Conservation (phyloP, 2,888 invertebrate genomes). For the Cosmorhoe ocellata region DNA sequence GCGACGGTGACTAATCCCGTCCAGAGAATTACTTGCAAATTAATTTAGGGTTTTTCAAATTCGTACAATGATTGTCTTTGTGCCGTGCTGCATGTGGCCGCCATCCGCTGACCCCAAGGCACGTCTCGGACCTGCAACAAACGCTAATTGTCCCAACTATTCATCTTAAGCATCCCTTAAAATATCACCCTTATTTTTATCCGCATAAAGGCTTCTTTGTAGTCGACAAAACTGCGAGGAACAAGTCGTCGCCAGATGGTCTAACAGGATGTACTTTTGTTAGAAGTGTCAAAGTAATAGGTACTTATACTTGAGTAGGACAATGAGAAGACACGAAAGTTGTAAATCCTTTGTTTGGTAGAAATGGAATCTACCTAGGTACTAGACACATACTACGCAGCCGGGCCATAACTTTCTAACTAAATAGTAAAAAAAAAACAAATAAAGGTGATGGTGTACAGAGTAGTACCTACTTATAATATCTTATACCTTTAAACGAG, state of each 20-base stretch:
- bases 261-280: constrained; percentile 54
- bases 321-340: constrained; percentile 44
- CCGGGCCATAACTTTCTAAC: too few relatives aligned
- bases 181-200: constrained; percentile 16
- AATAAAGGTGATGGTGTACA: too few relatives aligned
- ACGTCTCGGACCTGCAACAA: constrained; percentile 53
- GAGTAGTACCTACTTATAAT: too few relatives aligned
- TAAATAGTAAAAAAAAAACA: too few relatives aligned
- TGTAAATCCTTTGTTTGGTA: constrained; percentile 49
- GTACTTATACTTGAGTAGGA: constrained; percentile 48
- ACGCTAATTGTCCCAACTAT: constrained; percentile 54
- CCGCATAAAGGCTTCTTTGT: constrained; percentile 9
- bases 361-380: not conserved
- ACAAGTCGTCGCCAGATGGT: constrained; percentile 56
- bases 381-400: not conserved
- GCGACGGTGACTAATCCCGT: constrained; percentile 19
- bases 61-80: constrained; percentile 28
- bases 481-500: too few relatives aligned
- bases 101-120: constrained; percentile 47
- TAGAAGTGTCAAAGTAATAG: constrained; percentile 56
- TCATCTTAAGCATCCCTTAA: constrained; percentile 43
- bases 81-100: constrained; percentile 43
- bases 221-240: constrained; percentile 11
- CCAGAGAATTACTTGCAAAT: constrained; percentile 19
- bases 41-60: constrained; percentile 28